Evolutionary conservation across 1,140 invertebrate genomes (phyloP).

Genomic region (Drosophila repletoides): DNA sequence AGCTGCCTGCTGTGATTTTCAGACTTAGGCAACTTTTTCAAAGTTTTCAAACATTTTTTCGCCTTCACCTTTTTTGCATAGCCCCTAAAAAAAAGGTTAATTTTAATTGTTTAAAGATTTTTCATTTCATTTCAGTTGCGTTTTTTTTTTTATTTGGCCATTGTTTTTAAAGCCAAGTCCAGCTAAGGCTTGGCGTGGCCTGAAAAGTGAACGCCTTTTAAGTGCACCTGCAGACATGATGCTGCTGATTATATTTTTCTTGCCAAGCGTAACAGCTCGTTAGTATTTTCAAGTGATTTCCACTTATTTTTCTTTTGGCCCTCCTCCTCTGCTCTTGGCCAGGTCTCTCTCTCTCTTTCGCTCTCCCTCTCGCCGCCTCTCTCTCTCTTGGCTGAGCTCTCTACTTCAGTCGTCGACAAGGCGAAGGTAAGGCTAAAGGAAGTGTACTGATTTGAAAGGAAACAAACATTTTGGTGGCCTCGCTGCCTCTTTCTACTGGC

Average conservation of each 20-base stretch:
- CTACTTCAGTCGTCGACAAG: conserved; percentile 38
- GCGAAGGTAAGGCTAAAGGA: conserved; percentile 55
- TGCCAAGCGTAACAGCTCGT: conserved; percentile 79
- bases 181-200: background rate
- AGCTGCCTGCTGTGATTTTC: conserved; percentile 50
- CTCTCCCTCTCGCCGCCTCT: background rate
- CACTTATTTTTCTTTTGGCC: conserved; percentile 69
- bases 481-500: conserved; percentile 13
- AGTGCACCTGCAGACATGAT: conserved; percentile 81
- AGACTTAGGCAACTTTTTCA: conserved; percentile 29
- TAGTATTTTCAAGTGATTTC: conserved; percentile 81
- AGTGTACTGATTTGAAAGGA: conserved; percentile 80
- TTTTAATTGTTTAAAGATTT: conserved; percentile 69
- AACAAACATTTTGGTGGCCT: conserved; percentile 66
- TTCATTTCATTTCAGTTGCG: no score
- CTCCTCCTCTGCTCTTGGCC: no score
- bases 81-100: conserved; percentile 66
- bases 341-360: background rate
- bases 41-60: background rate
- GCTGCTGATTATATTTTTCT: conserved; percentile 81
- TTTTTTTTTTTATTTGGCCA: conserved; percentile 40
- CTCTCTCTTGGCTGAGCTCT: no score
- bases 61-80: conserved; percentile 4
- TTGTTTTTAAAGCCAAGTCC: conserved; percentile 37
- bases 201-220: conserved; percentile 75